phyloP scores from a whole-genome alignment of 2,888 invertebrate species.

The Panopea generosa region DNA sequence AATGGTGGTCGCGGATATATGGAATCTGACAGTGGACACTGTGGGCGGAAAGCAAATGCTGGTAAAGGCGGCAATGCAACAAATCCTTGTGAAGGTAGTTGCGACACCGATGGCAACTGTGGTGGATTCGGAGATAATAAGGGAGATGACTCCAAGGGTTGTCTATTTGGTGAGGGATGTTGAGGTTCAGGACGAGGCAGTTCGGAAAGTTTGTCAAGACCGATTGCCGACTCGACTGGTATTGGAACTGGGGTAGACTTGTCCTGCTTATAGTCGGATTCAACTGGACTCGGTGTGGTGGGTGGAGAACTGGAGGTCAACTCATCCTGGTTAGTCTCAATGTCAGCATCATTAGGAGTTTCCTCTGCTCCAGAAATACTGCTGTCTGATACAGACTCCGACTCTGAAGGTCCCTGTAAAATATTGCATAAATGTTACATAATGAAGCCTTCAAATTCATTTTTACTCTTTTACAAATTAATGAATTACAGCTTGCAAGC shows the following conservation, averaged over 20 bases:
- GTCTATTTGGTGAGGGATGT: conserved; percentile 55
- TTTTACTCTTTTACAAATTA: too few species aligned
- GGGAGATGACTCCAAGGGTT: conserved; percentile 51
- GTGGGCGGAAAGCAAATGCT: conserved; percentile 63
- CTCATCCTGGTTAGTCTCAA: conserved; percentile 83
- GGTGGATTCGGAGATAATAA: conserved; percentile 36
- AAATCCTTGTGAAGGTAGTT: conserved; percentile 66
- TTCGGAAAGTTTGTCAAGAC: conserved; percentile 47
- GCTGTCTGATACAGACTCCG: conserved; percentile 83
- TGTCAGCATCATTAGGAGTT: conserved; percentile 83
- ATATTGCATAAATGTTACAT: too few species aligned
- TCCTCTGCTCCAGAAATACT: conserved; percentile 83
- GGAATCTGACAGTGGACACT: conserved; percentile 30
- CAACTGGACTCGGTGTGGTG: conserved; percentile 79
- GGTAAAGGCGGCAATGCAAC: conserved; percentile 68
- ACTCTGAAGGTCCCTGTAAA: conserved; percentile 81
- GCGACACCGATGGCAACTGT: conserved; percentile 40
- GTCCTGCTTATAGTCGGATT: conserved; percentile 72
- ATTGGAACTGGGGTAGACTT: conserved; percentile 55
- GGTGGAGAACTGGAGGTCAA: conserved; percentile 80
- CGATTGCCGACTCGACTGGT: conserved; percentile 48
- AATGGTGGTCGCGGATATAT: conserved; percentile 39
- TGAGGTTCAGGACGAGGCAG: conserved; percentile 61
- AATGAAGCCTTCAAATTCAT: too few species aligned
- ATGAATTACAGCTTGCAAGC: too few species aligned